A percentile compares a stretch with the other conserved stretches of the same genome.
These are phyloP conservation scores for Aurelia sp. DNA, from an alignment of 30 jellyfish, hydroid and myxozoan species.

Conservation along the genomic window DNA sequence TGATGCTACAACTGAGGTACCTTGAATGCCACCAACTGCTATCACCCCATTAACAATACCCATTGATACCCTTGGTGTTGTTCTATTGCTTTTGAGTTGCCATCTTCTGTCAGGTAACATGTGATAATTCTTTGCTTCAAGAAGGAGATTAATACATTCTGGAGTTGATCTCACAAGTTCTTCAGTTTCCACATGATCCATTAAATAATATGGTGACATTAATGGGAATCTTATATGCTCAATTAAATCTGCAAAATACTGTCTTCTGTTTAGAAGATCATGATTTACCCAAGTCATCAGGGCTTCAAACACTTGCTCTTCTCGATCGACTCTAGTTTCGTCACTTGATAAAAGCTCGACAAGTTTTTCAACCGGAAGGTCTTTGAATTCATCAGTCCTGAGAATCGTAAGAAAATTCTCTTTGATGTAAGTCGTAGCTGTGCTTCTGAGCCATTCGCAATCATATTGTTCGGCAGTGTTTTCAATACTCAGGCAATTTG, in stretches of 20 bases:
- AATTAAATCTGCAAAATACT: conserved; percentile 70
- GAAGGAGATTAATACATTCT: conserved; percentile 87
- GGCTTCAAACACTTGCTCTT: conserved; percentile 96
- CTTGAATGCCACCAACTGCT: conserved; percentile 99
- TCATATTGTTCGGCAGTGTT: conserved; percentile 90
- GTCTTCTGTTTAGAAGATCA: conserved; percentile 60
- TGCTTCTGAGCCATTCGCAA: conserved; percentile 87
- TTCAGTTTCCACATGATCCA: conserved; percentile 99
- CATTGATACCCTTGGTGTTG: conserved; percentile 99
- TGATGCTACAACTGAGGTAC: conserved; percentile 98
- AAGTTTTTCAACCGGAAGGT: conserved; percentile 69
- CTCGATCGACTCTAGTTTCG: conserved; percentile 93
- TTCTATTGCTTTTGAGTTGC: conserved; percentile 94
- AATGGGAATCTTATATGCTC: conserved; percentile 92
- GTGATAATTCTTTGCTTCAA: conserved; percentile 98
- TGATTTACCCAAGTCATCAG: conserved; percentile 91
- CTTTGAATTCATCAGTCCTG: conserved; percentile 81
- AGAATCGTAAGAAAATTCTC: conserved; percentile 85
- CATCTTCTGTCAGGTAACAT: conserved; percentile 98
- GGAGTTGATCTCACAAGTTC: conserved; percentile 94
- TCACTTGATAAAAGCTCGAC: conserved; percentile 86
- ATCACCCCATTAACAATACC: conserved; percentile 97
- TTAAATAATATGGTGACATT: conserved; percentile 95
- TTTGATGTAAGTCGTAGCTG: conserved; percentile 88
- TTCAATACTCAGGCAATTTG: conserved; percentile 91